These are phyloP conservation scores for Cotesia chilonis DNA, from an alignment of 1,140 invertebrate species.

Conservation along the genomic window DNA sequence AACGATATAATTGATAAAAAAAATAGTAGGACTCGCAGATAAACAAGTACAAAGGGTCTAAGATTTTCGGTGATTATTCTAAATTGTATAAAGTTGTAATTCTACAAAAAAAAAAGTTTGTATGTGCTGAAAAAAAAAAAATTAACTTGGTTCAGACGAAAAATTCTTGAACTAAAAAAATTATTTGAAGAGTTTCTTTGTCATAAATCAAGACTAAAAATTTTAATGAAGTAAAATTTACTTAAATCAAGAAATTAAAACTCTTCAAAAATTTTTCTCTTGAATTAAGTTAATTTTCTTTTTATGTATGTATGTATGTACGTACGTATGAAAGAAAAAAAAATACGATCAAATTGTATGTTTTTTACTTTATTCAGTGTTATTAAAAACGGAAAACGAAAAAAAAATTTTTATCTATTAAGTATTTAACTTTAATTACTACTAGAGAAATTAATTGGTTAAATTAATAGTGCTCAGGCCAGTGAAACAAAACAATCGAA, in stretches of 20 bases:
- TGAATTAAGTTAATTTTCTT: too few relatives aligned
- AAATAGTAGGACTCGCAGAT: constrained; percentile 2
- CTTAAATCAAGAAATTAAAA: too few relatives aligned
- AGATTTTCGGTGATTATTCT: constrained; percentile 34
- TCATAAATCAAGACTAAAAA: too few relatives aligned
- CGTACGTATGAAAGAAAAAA: too few relatives aligned
- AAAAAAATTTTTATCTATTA: constrained; percentile 13
- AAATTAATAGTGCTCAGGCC: constrained; percentile 14
- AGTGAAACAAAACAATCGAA: constrained; percentile 10
- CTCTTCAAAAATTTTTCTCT: too few relatives aligned
- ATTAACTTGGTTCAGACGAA: too few relatives aligned
- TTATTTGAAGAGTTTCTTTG: too few relatives aligned
- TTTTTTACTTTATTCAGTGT: background rate
- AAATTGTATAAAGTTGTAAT: constrained; percentile 53
- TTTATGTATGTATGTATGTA: too few relatives aligned
- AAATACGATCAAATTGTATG: too few relatives aligned
- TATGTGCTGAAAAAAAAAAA: background rate
- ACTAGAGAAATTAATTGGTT: too few relatives aligned
- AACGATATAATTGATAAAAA: constrained; percentile 20
- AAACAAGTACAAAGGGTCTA: constrained; percentile 2
- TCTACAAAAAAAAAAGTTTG: constrained; percentile 3
- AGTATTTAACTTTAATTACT: constrained; percentile 13
- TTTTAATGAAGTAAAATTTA: too few relatives aligned
- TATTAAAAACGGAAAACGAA: background rate
- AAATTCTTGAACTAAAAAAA: too few relatives aligned